Evolutionary conservation across 2,113 vertebrate species (phyloP).

Genomic region (Gallinago undulata): DNA sequence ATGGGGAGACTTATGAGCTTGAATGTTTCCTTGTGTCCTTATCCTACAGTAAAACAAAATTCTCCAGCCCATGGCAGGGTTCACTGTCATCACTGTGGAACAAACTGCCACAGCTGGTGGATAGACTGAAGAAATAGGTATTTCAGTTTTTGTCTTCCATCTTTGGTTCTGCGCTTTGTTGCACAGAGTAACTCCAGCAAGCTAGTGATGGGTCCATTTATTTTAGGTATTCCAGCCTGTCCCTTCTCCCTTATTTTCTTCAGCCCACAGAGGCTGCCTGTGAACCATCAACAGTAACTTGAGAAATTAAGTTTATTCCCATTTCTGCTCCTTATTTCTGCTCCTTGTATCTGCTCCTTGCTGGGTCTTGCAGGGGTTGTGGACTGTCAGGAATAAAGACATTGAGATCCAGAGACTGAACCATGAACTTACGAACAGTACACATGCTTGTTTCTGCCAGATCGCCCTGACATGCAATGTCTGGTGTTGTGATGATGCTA

Average conservation of each 20-base stretch:
- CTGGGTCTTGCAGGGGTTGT: neutral
- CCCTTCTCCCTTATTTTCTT: neutral
- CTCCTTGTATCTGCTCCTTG: neutral
- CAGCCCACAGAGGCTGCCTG: neutral
- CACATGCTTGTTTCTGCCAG: neutral
- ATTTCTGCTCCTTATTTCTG: neutral
- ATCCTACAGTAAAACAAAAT: neutral
- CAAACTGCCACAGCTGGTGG: neutral
- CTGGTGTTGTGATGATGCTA: neutral
- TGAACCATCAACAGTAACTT: neutral
- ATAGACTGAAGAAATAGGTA: neutral
- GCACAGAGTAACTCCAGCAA: neutral
- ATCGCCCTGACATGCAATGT: rapidly evolving
- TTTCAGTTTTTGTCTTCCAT: neutral
- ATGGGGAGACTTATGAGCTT: neutral
- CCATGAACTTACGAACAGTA: neutral
- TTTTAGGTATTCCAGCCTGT: neutral
- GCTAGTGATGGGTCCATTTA: neutral
- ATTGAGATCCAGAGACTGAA: neutral
- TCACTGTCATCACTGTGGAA: neutral
- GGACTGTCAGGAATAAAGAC: neutral
- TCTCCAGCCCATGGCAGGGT: neutral
- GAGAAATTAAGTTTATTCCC: neutral
- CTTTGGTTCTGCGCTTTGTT: neutral
- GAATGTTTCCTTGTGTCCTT: neutral